A percentile compares a stretch with the other conserved stretches of the same genome.
These are phyloP conservation scores for Sceliomorpha sp. DNA, from an alignment of 2,888 invertebrate genomes.

Conservation along the genomic window DNA sequence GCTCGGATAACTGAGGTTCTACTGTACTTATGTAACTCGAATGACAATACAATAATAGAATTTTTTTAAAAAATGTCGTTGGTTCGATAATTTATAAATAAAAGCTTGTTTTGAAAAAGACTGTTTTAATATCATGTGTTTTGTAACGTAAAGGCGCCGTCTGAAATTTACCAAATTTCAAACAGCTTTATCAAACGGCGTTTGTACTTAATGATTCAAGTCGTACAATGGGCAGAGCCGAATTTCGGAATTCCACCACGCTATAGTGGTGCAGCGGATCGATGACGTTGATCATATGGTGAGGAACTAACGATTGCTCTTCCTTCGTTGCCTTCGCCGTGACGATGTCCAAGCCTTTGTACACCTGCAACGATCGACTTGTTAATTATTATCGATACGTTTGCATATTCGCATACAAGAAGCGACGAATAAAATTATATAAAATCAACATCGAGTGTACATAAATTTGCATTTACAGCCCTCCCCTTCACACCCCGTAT, in stretches of 20 bases:
- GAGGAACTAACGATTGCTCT: slow-evolving; percentile 88
- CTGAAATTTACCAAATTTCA: slow-evolving; percentile 20
- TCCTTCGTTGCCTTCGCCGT: slow-evolving; percentile 95
- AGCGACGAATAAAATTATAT: not conserved
- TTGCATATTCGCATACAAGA: not conserved
- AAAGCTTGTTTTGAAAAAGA: no score
- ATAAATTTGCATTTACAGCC: no score
- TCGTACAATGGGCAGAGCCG: slow-evolving; percentile 91
- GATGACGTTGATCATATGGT: slow-evolving; percentile 94
- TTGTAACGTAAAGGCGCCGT: slow-evolving; percentile 1
- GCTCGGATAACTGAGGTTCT: no score
- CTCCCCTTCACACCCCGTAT: no score
- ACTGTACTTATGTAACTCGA: no score
- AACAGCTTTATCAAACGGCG: not conserved
- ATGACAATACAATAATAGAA: no score
- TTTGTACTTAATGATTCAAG: not conserved
- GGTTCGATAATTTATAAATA: no score
- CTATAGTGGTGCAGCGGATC: slow-evolving; percentile 90
- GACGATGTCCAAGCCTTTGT: slow-evolving; percentile 94
- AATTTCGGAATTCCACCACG: slow-evolving; percentile 91
- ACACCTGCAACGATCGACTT: slow-evolving; percentile 93
- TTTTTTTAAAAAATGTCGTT: no score
- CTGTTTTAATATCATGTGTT: not conserved
- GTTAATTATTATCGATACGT: slow-evolving; percentile 4
- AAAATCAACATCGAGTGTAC: not conserved